These are phyloP conservation scores for Andricus grossulariae DNA, from an alignment of 1,140 invertebrate species.

Conservation along the genomic window DNA sequence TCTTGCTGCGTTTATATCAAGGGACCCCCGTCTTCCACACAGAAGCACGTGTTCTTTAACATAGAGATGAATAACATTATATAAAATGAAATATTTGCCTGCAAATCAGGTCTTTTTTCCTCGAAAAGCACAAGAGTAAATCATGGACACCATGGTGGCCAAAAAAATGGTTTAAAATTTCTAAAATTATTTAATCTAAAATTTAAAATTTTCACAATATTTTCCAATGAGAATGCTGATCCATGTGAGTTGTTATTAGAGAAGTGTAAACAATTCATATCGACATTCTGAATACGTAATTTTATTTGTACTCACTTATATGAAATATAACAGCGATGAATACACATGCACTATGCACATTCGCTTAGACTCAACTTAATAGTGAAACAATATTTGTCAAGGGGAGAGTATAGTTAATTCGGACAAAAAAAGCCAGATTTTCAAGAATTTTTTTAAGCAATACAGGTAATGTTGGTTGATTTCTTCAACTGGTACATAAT, in stretches of 20 bases:
- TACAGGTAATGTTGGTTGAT: too few species aligned
- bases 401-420: too few species aligned
- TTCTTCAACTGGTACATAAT: too few species aligned
- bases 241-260: too few species aligned
- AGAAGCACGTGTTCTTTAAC: neutral
- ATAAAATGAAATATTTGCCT: neutral
- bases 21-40: neutral
- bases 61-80: neutral
- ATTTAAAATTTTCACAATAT: neutral
- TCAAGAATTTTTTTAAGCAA: too few species aligned
- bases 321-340: neutral
- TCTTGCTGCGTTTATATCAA: constrained; percentile 11
- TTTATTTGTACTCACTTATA: neutral
- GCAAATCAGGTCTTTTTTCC: neutral
- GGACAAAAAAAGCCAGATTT: too few species aligned
- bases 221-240: neutral
- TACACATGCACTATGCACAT: neutral
- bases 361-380: neutral
- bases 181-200: neutral
- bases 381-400: constrained; percentile 2
- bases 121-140: neutral
- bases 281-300: neutral
- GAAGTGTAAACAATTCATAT: too few species aligned
- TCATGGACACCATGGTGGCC: neutral
- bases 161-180: neutral